Conservation (phyloP, 30 jellyfish, hydroid and myxozoan species). For the Aurelia sp. region DNA sequence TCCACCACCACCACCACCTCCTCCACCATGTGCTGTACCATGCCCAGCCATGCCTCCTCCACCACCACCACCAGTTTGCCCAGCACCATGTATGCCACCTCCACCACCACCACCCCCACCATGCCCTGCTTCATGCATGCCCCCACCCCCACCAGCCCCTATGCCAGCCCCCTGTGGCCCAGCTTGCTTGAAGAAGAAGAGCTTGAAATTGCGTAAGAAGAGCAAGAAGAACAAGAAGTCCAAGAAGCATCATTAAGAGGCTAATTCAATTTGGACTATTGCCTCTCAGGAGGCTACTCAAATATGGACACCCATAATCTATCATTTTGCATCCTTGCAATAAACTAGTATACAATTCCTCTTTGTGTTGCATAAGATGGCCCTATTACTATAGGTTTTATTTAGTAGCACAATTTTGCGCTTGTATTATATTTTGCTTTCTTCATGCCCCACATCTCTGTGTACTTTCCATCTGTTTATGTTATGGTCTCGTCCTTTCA, state of each 20-base stretch:
- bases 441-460: too few species aligned
- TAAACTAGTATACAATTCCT: not conserved
- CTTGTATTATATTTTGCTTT: too few species aligned
- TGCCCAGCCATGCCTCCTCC: slow-evolving; percentile 92
- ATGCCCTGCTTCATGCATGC: slow-evolving; percentile 71
- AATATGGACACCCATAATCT: slow-evolving; percentile 30
- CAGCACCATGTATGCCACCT: slow-evolving; percentile 84
- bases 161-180: slow-evolving; percentile 80
- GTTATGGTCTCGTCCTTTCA: too few species aligned
- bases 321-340: not conserved
- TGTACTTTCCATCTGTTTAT: too few species aligned
- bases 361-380: too few species aligned
- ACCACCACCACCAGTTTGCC: slow-evolving; percentile 90
- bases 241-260: slow-evolving; percentile 69
- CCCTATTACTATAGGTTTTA: too few species aligned
- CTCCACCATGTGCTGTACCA: slow-evolving; percentile 81
- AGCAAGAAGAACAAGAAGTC: slow-evolving; percentile 71
- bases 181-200: slow-evolving; percentile 78
- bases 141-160: slow-evolving; percentile 84
- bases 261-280: not conserved
- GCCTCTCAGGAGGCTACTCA: not conserved
- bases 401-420: too few species aligned
- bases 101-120: slow-evolving; percentile 83
- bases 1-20: slow-evolving; percentile 88
- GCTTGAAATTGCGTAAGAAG: slow-evolving; percentile 64